phyloP scores from a whole-genome alignment of 2,113 vertebrate genomes.

The Amphiprion ocellaris region DNA sequence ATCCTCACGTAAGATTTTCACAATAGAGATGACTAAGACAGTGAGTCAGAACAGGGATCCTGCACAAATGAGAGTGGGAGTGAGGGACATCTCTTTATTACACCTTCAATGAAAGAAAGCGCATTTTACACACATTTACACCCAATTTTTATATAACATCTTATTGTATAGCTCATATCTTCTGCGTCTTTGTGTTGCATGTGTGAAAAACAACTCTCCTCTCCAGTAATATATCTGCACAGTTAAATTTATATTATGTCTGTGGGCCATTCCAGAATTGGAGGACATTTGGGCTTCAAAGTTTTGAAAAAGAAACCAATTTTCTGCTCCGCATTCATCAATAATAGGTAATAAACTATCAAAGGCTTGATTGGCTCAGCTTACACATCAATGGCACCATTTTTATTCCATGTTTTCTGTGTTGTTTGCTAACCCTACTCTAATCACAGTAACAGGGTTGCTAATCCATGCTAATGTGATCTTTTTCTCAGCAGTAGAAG shows the following conservation, averaged over 20 bases:
- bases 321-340: no score
- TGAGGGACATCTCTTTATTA: slow-evolving; percentile 19
- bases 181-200: neutral
- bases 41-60: slow-evolving; percentile 15
- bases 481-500: no score
- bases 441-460: no score
- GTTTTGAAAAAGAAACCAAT: no score
- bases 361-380: no score
- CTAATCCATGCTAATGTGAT: no score
- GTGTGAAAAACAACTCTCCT: neutral
- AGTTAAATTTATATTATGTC: neutral
- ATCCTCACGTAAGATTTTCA: slow-evolving; percentile 17
- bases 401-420: no score
- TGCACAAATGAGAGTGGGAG: slow-evolving; percentile 1
- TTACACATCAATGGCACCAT: no score
- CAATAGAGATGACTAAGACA: slow-evolving; percentile 23
- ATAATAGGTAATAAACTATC: no score
- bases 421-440: no score
- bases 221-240: neutral
- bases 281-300: no score
- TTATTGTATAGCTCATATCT: neutral
- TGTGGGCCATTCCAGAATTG: no score
- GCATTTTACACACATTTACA: neutral
- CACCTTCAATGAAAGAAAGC: slow-evolving; percentile 31
- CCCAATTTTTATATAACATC: neutral